These are phyloP conservation scores for Varanus salvator DNA, from an alignment of 2,113 vertebrate genomes.

Conservation along the genomic window DNA sequence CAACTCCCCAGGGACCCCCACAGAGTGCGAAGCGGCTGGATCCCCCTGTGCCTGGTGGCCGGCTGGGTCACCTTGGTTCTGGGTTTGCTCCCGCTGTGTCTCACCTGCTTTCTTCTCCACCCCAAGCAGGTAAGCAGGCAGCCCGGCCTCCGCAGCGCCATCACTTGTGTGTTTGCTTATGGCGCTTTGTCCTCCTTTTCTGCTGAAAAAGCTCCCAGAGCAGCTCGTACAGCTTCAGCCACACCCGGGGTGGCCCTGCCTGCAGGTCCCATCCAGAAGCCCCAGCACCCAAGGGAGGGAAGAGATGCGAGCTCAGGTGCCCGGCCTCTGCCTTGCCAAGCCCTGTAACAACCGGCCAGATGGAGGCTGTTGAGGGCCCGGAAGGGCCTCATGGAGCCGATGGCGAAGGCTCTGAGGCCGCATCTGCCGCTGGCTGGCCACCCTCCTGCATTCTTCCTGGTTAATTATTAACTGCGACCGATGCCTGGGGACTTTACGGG, in stretches of 20 bases:
- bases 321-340: not conserved
- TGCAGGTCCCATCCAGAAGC: not conserved
- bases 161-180: not conserved
- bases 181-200: not conserved
- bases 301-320: not conserved
- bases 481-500: no score
- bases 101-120: not conserved
- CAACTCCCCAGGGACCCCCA: not conserved
- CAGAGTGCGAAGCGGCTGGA: not conserved
- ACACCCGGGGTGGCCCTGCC: not conserved
- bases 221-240: not conserved
- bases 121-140: conserved; percentile 7
- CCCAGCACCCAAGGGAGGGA: not conserved
- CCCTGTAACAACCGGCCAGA: not conserved
- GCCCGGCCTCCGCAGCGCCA: not conserved
- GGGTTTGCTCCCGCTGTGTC: not conserved
- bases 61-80: not conserved
- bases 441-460: no score
- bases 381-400: not conserved
- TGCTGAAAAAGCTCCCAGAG: not conserved
- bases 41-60: not conserved
- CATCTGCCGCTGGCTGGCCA: no score
- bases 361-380: not conserved
- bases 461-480: no score
- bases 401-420: no score